phyloP scores from a whole-genome alignment of 2,797 vertebrate species.

The Merluccius polli region DNA sequence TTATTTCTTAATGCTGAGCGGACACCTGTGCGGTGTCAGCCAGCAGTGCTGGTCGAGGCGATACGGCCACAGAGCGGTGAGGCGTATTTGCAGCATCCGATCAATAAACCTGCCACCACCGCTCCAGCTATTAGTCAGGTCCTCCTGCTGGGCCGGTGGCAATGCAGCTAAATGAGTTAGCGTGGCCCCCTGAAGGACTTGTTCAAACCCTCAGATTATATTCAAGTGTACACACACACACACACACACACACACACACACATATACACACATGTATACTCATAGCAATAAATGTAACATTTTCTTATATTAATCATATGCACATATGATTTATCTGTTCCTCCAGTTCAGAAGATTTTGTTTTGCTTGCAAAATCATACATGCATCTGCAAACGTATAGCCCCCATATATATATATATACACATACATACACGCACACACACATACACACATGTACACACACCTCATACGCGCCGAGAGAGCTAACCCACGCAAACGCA shows the following conservation, averaged over 20 bases:
- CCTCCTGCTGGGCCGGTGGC: not conserved
- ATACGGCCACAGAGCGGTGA: slow-evolving; percentile 31
- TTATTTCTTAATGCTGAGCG: slow-evolving; percentile 67
- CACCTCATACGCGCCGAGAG: not conserved
- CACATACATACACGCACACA: not conserved
- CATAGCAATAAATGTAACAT: not conserved
- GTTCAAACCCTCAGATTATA: not conserved
- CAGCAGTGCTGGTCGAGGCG: slow-evolving; percentile 51
- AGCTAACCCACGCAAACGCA: not conserved
- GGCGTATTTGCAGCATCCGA: slow-evolving; percentile 12
- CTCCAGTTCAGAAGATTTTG: not conserved
- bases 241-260: not conserved
- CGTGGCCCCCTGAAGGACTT: not conserved
- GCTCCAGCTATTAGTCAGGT: not conserved
- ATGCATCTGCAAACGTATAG: not conserved
- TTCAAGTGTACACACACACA: not conserved
- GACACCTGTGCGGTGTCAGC: slow-evolving; percentile 51
- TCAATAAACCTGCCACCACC: not conserved
- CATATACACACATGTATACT: not conserved
- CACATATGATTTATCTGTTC: not conserved
- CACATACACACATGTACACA: not conserved
- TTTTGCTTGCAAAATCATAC: not conserved
- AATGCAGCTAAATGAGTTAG: not conserved
- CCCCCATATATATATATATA: not conserved
- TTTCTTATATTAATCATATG: not conserved